phyloP scores from a whole-genome alignment of 2,797 vertebrate genomes.

The Lacerta agilis region DNA sequence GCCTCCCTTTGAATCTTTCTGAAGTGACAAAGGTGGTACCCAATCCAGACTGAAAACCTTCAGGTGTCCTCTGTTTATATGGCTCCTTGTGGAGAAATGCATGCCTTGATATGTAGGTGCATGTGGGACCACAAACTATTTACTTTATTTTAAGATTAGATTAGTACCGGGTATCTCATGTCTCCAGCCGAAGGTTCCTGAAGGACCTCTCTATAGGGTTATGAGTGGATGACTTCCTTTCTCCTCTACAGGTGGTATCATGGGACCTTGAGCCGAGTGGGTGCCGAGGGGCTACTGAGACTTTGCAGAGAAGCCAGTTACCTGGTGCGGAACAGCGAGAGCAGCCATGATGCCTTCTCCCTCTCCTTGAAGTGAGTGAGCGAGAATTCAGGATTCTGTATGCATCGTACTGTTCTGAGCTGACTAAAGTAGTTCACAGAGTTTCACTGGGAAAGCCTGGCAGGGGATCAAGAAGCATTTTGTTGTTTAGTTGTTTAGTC shows the following conservation, averaged over 20 bases:
- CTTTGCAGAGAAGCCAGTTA: conserved; percentile 98
- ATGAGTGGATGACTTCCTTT: conserved; percentile 18
- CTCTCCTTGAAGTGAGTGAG: conserved; percentile 95
- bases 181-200: neutral
- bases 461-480: too few species aligned
- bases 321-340: conserved; percentile 98
- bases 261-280: conserved; percentile 94
- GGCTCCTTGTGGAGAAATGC: neutral
- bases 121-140: neutral
- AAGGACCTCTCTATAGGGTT: neutral
- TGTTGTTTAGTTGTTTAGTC: too few species aligned
- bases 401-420: neutral
- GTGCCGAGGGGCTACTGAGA: conserved; percentile 93
- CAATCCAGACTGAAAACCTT: neutral
- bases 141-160: neutral
- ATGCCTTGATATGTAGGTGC: neutral
- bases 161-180: neutral
- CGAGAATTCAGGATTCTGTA: neutral
- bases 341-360: conserved; percentile 98
- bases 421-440: neutral
- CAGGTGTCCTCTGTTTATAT: too few species aligned
- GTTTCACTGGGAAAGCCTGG: neutral
- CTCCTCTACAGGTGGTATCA: conserved; percentile 92
- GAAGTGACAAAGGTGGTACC: neutral
- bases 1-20: neutral